These are phyloP conservation scores for Merodon equestris DNA, from an alignment of 2,888 invertebrate genomes.

Conservation along the genomic window DNA sequence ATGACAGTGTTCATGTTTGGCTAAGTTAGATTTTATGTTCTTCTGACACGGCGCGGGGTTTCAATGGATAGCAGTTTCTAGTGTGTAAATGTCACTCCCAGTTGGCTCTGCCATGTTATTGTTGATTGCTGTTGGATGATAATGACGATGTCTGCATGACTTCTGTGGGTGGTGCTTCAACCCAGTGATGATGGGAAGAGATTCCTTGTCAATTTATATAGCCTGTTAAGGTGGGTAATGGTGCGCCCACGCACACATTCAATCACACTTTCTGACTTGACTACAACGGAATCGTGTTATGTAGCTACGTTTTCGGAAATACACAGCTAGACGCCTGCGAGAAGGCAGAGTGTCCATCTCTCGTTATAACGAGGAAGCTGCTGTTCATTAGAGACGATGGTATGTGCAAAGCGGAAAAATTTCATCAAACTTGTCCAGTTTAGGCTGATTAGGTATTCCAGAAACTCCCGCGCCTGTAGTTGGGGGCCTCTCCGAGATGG, in stretches of 20 bases:
- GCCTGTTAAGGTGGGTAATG: conserved; percentile 30
- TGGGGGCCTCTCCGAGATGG: not conserved
- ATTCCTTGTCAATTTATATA: conserved; percentile 55
- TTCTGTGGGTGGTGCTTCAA: no score
- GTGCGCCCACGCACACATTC: conserved; percentile 8
- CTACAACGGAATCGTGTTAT: conserved; percentile 1
- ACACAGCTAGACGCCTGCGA: conserved; percentile 36
- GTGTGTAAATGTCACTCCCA: conserved; percentile 15
- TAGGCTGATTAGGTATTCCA: conserved; percentile 25
- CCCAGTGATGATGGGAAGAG: conserved; percentile 36
- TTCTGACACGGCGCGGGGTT: not conserved
- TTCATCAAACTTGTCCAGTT: conserved; percentile 2
- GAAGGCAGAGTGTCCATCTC: not conserved
- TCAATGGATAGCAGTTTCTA: not conserved
- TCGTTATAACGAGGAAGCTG: not conserved
- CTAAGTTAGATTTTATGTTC: conserved; percentile 65
- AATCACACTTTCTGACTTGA: conserved; percentile 26
- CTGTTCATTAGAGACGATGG: no score
- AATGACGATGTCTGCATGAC: conserved; percentile 47
- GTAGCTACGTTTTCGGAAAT: conserved; percentile 4
- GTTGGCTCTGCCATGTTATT: conserved; percentile 49
- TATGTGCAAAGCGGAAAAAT: no score
- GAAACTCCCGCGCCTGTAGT: not conserved
- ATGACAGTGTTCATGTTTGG: conserved; percentile 50
- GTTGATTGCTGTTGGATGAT: conserved; percentile 54